Percentiles rank a stretch among this genome's conserved stretches.
Evolutionary conservation across 2,797 vertebrate species (phyloP).

Genomic region (Mycteria americana): DNA sequence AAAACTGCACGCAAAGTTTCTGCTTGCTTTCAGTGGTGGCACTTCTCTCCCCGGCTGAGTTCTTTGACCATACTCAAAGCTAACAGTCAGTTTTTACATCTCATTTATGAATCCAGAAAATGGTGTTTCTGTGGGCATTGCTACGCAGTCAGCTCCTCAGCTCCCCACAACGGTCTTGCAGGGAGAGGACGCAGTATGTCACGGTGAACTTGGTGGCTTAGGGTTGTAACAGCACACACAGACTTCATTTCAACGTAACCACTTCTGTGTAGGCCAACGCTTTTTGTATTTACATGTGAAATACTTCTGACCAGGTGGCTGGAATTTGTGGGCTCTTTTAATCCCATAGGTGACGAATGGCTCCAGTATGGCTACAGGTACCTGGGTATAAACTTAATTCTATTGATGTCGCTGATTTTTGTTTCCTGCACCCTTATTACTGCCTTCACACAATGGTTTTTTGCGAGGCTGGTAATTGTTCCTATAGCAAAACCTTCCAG

Average conservation of each 20-base stretch:
- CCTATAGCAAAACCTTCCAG: constrained; percentile 23
- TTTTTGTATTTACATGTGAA: background rate
- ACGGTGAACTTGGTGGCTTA: background rate
- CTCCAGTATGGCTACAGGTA: background rate
- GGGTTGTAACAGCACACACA: background rate
- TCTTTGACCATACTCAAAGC: background rate
- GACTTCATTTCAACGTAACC: background rate
- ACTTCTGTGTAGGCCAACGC: background rate
- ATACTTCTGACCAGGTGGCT: background rate
- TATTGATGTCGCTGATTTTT: accelerated
- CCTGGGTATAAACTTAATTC: background rate
- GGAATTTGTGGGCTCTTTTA: background rate
- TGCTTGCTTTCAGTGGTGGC: background rate
- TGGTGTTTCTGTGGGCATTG: background rate
- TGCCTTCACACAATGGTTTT: background rate
- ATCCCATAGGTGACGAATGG: background rate
- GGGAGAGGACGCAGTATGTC: background rate
- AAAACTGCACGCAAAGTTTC: background rate
- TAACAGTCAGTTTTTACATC: background rate
- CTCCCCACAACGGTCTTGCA: accelerated
- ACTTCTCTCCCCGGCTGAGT: background rate
- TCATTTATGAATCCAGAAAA: background rate
- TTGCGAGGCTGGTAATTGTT: background rate
- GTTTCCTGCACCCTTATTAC: background rate
- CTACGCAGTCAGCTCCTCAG: background rate